These are phyloP conservation scores for Bungarus multicinctus DNA, from an alignment of 2,113 vertebrate genomes.

Conservation along the genomic window DNA sequence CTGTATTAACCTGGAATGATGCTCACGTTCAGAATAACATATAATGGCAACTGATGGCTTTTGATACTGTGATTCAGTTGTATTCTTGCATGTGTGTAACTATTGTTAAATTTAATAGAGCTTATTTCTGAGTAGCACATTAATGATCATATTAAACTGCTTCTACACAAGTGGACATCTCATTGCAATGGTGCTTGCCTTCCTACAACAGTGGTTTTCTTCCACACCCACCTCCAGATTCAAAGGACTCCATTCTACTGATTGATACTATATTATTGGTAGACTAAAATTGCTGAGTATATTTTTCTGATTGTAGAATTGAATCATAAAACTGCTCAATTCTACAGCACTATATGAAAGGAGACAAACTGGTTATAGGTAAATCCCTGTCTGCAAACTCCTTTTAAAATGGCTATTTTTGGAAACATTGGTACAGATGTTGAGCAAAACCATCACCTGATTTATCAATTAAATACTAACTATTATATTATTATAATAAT, in stretches of 20 bases:
- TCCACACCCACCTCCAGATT: background rate
- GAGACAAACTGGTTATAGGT: background rate
- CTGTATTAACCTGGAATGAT: background rate
- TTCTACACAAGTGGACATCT: background rate
- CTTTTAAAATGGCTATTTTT: background rate
- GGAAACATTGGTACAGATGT: background rate
- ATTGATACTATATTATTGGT: background rate
- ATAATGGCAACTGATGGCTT: background rate
- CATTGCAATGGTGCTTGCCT: background rate
- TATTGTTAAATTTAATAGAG: background rate
- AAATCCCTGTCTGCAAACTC: background rate
- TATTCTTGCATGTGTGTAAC: background rate
- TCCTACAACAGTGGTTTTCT: background rate
- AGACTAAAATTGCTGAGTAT: background rate
- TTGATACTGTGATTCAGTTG: background rate
- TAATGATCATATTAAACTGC: background rate
- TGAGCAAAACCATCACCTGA: background rate
- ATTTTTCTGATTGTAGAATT: background rate
- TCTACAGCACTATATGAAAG: background rate
- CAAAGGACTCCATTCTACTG: background rate
- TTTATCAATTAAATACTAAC: background rate
- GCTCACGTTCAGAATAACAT: conserved; percentile 6
- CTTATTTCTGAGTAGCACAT: background rate
- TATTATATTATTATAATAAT: no score
- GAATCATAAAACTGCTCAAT: background rate